Percentiles rank a stretch among this genome's conserved stretches.
These are phyloP conservation scores for Noctua janthe DNA, from an alignment of 2,888 invertebrate species.

Conservation along the genomic window DNA sequence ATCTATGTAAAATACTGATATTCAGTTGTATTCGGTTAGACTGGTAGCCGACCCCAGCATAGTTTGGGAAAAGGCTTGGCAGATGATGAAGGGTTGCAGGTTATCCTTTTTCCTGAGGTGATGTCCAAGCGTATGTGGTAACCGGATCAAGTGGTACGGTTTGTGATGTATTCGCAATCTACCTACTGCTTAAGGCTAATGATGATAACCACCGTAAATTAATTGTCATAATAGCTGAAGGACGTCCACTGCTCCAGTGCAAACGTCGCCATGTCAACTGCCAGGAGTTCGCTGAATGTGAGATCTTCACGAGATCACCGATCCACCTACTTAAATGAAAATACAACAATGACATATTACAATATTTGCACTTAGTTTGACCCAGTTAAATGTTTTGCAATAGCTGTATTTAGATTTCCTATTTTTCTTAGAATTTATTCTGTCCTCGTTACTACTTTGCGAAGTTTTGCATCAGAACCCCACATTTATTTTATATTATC, in stretches of 20 bases:
- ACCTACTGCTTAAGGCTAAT: not conserved
- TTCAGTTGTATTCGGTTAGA: not conserved
- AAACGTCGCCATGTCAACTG: not conserved
- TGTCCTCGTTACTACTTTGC: slow-evolving; percentile 32
- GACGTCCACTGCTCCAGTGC: not conserved
- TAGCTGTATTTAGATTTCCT: slow-evolving; percentile 54
- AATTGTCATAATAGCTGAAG: not conserved
- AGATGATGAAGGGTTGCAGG: not conserved
- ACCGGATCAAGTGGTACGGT: not conserved
- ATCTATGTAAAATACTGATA: not conserved
- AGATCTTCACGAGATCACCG: not conserved
- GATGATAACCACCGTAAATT: not conserved
- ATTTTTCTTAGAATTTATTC: slow-evolving; percentile 45
- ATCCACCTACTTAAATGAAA: not conserved
- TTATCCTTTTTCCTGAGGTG: too few relatives aligned
- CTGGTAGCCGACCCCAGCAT: too few relatives aligned
- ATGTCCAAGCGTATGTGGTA: not conserved
- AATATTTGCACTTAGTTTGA: not conserved
- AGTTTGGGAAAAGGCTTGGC: not conserved
- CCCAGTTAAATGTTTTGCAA: slow-evolving; percentile 22
- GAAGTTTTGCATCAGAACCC: slow-evolving; percentile 38
- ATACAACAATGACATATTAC: not conserved
- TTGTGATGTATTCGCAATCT: not conserved
- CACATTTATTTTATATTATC: slow-evolving; percentile 52
- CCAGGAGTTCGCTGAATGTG: not conserved